These are phyloP conservation scores for Stenchaetothrips biformis DNA, from an alignment of 2,888 invertebrate genomes.

Conservation along the genomic window DNA sequence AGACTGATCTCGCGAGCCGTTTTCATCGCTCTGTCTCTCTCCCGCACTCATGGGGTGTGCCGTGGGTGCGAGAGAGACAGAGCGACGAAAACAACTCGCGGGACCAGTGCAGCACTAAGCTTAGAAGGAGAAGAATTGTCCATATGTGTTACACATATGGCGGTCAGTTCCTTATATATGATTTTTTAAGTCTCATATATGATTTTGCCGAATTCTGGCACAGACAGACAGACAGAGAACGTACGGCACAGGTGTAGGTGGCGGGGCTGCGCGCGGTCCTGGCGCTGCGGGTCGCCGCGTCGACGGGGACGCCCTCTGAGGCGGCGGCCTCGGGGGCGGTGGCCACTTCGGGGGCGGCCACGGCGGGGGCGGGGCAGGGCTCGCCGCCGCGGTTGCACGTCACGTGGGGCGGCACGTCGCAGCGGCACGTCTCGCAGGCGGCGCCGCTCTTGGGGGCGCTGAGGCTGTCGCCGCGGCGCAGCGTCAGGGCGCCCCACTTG, in stretches of 20 bases:
- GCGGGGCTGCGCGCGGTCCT: background rate
- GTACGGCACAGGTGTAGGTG: background rate
- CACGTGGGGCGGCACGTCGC: conserved; percentile 18
- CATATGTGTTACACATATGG: no score
- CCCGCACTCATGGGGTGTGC: no score
- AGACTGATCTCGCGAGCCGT: no score
- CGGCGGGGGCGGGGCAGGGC: background rate
- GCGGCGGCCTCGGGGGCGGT: background rate
- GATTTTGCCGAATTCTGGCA: no score
- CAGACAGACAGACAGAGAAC: no score
- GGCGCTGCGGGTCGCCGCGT: background rate
- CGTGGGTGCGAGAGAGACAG: background rate
- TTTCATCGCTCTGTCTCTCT: no score
- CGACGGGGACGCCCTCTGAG: background rate
- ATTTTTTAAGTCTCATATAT: no score
- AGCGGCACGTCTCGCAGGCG: conserved; percentile 1
- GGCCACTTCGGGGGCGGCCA: background rate
- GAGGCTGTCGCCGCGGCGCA: background rate
- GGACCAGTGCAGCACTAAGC: no score
- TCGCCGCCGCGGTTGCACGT: background rate
- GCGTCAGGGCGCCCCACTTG: conserved; percentile 4
- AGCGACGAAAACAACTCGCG: no score
- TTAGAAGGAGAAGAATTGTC: no score
- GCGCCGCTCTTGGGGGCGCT: background rate
- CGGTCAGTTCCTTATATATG: no score